These are phyloP conservation scores for Drosophila mettleri DNA, from an alignment of 2,888 invertebrate genomes.

Conservation along the genomic window DNA sequence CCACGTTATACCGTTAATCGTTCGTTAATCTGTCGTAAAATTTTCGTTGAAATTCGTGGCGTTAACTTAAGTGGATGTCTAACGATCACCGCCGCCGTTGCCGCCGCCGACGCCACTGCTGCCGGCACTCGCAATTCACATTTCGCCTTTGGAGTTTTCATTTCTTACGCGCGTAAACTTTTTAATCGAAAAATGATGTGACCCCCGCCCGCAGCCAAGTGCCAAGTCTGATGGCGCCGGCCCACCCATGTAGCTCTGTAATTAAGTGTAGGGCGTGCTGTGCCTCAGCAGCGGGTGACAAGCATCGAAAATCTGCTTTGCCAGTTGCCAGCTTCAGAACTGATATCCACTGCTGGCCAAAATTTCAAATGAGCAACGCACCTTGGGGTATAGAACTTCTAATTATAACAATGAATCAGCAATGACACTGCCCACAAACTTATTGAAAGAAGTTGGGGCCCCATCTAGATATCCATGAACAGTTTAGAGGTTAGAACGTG, in stretches of 20 bases:
- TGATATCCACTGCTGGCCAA: slow-evolving; percentile 25
- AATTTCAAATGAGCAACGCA: slow-evolving; percentile 41
- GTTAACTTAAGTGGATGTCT: slow-evolving; percentile 71
- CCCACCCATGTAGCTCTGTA: slow-evolving; percentile 56
- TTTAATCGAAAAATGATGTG: slow-evolving; percentile 79
- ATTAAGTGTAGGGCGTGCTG: slow-evolving; percentile 71
- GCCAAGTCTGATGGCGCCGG: slow-evolving; percentile 9
- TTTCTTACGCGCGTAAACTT: slow-evolving; percentile 56
- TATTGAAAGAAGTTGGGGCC: slow-evolving; percentile 1
- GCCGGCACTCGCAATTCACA: slow-evolving; percentile 11
- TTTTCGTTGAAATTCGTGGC: slow-evolving; percentile 54
- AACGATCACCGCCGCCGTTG: slow-evolving; percentile 64
- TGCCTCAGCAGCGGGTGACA: slow-evolving; percentile 35
- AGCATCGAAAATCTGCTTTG: slow-evolving; percentile 38
- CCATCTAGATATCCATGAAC: slow-evolving; percentile 6
- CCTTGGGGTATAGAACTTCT: slow-evolving; percentile 37
- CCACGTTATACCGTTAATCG: slow-evolving; percentile 77
- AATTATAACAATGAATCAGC: slow-evolving; percentile 45
- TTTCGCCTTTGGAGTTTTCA: slow-evolving; percentile 41
- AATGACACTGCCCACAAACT: slow-evolving; percentile 32
- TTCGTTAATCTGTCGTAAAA: slow-evolving; percentile 80
- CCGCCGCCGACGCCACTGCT: slow-evolving; percentile 23
- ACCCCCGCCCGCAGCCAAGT: slow-evolving; percentile 21
- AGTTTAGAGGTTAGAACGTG: slow-evolving; percentile 17
- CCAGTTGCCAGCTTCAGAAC: slow-evolving; percentile 19